Conservation (phyloP, 2,113 vertebrate genomes). For the Baryphthengus martii region DNA sequence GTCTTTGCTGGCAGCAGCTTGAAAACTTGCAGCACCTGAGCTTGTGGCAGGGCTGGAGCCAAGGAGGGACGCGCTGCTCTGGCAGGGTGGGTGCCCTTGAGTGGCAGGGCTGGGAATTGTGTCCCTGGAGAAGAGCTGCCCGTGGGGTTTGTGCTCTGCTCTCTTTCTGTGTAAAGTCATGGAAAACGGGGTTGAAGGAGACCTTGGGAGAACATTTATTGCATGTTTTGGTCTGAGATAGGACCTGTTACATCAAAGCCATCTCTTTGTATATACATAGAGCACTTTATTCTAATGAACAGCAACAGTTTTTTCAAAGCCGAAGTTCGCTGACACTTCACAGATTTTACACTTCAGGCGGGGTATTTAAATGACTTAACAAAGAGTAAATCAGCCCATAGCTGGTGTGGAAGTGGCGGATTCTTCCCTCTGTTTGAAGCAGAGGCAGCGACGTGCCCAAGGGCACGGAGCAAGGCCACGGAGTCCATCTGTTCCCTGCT, state of each 20-base stretch:
- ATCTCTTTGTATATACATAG: background rate
- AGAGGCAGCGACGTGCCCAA: background rate
- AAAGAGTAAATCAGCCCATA: background rate
- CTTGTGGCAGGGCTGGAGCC: background rate
- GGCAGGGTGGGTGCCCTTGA: background rate
- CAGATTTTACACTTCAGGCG: constrained; percentile 32
- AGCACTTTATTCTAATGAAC: background rate
- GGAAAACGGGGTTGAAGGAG: background rate
- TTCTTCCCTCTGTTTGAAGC: background rate
- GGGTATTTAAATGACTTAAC: background rate
- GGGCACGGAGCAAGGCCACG: background rate
- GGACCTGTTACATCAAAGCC: background rate
- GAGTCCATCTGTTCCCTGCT: background rate
- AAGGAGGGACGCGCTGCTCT: background rate
- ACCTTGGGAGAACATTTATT: background rate
- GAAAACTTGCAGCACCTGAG: background rate
- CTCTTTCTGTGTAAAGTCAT: background rate
- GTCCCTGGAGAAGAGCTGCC: background rate
- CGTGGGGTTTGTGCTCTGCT: background rate
- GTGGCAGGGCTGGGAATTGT: rapidly evolving
- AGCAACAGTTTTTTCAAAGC: background rate
- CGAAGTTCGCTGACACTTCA: constrained; percentile 44
- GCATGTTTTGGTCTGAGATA: background rate
- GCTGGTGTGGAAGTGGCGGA: background rate
- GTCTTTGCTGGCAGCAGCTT: background rate